A percentile compares a stretch with the other conserved stretches of the same genome.
Evolutionary conservation across 2,797 vertebrate genomes (phyloP).

Genomic region (Apogon hyalosoma): DNA sequence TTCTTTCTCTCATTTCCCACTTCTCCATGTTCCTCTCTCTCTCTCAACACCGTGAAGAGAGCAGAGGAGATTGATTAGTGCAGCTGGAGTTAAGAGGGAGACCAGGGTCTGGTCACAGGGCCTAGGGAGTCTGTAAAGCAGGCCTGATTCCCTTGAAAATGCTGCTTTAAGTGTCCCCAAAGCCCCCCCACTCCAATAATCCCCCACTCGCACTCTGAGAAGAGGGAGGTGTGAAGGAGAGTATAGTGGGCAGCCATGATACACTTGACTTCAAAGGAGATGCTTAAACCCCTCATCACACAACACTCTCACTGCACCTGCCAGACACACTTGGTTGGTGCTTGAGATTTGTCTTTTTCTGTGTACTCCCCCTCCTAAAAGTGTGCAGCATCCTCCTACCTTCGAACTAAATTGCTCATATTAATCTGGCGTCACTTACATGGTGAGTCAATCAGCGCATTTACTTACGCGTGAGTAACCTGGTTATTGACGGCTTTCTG

Average conservation of each 20-base stretch:
- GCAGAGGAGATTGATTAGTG: slow-evolving; percentile 81
- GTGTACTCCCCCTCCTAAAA: slow-evolving; percentile 52
- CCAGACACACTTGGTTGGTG: slow-evolving; percentile 45
- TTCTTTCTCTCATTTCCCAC: slow-evolving; percentile 20
- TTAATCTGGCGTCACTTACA: slow-evolving; percentile 53
- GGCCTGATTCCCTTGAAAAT: slow-evolving; percentile 78
- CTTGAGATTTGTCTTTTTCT: slow-evolving; percentile 53
- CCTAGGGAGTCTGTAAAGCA: slow-evolving; percentile 67
- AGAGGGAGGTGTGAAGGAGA: slow-evolving; percentile 51
- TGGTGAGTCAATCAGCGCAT: slow-evolving; percentile 34
- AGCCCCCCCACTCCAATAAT: slow-evolving; percentile 64
- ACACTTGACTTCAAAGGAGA: slow-evolving; percentile 75
- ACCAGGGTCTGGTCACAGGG: slow-evolving; percentile 69
- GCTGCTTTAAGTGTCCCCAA: slow-evolving; percentile 79
- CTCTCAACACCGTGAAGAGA: slow-evolving; percentile 70
- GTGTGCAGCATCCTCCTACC: slow-evolving; percentile 35
- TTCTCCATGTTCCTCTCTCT: slow-evolving; percentile 38
- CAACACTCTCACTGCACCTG: slow-evolving; percentile 64
- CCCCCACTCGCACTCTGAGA: slow-evolving; percentile 56
- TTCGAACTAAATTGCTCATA: slow-evolving; percentile 47
- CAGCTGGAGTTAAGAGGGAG: slow-evolving; percentile 74
- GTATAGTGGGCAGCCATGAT: slow-evolving; percentile 62
- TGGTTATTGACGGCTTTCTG: slow-evolving; percentile 19
- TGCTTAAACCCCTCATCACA: slow-evolving; percentile 62
- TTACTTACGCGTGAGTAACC: slow-evolving; percentile 26